Conservation (phyloP, 2,113 vertebrate genomes). For the Malurus melanocephalus region DNA sequence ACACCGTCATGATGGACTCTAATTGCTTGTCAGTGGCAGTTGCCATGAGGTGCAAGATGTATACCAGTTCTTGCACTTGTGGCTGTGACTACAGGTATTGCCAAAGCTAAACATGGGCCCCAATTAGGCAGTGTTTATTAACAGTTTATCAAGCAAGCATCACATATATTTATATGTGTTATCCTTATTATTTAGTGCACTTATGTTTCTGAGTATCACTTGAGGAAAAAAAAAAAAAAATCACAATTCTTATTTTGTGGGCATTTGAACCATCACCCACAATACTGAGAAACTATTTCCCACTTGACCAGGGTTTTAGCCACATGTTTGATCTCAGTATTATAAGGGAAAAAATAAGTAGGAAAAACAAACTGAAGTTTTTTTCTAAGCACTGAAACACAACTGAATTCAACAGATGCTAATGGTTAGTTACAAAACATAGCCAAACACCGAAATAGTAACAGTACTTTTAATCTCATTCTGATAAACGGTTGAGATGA, state of each 20-base stretch:
- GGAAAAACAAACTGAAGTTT: conserved; percentile 8
- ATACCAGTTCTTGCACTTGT: conserved; percentile 30
- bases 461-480: not conserved
- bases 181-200: not conserved
- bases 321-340: conserved; percentile 51
- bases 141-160: not conserved
- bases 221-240: not conserved
- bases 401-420: not conserved
- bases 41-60: conserved; percentile 65
- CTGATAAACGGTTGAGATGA: not conserved
- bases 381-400: not conserved
- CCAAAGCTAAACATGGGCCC: not conserved
- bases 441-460: not conserved
- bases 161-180: not conserved
- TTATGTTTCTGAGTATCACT: not conserved
- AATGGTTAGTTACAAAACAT: conserved; percentile 14
- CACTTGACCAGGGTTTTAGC: conserved; percentile 47
- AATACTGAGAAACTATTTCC: conserved; percentile 69
- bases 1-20: conserved; percentile 82
- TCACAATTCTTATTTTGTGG: conserved; percentile 22
- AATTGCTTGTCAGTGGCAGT: conserved; percentile 80
- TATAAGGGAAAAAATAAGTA: conserved; percentile 34
- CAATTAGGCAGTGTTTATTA: not conserved
- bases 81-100: not conserved
- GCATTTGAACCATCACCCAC: conserved; percentile 17